Conservation (phyloP, 1,140 invertebrate genomes). For the Pseudomyrmex pallidus region DNA sequence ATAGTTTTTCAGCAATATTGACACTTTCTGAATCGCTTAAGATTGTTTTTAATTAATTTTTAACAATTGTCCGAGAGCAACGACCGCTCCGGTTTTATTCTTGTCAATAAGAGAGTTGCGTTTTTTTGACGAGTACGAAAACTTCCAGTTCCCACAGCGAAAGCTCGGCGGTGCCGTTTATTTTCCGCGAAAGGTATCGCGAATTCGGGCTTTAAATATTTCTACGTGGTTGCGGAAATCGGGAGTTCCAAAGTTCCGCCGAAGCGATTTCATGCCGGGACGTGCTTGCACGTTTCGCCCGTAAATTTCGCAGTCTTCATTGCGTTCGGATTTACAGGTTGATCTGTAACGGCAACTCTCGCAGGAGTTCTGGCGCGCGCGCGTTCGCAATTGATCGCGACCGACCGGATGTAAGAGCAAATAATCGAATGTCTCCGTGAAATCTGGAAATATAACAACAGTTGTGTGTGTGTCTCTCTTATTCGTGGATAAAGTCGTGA, state of each 20-base stretch:
- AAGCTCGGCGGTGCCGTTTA: too few species aligned
- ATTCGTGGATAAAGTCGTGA: background rate
- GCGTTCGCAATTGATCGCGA: constrained; percentile 16
- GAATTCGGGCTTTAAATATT: constrained; percentile 25
- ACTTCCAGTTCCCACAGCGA: background rate
- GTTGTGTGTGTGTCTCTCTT: constrained; percentile 25
- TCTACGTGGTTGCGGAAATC: constrained; percentile 8
- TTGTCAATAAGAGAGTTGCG: background rate
- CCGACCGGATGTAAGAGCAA: background rate
- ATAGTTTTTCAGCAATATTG: background rate
- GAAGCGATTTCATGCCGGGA: constrained; percentile 30
- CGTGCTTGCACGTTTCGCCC: constrained; percentile 18
- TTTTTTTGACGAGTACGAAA: background rate
- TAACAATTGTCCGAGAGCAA: background rate
- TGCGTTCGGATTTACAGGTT: constrained; percentile 50
- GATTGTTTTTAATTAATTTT: background rate
- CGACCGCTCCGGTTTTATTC: too few species aligned
- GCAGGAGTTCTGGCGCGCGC: constrained; percentile 1
- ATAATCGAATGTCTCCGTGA: background rate
- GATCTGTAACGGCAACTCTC: constrained; percentile 24
- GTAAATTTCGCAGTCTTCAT: constrained; percentile 51
- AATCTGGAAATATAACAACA: constrained; percentile 15
- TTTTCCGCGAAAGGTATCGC: background rate
- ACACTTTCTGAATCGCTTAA: background rate
- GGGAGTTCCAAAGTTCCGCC: constrained; percentile 6